Base-by-base conservation (phyloP, 2,113 vertebrate genomes). In the Seriola dumerili region DNA sequence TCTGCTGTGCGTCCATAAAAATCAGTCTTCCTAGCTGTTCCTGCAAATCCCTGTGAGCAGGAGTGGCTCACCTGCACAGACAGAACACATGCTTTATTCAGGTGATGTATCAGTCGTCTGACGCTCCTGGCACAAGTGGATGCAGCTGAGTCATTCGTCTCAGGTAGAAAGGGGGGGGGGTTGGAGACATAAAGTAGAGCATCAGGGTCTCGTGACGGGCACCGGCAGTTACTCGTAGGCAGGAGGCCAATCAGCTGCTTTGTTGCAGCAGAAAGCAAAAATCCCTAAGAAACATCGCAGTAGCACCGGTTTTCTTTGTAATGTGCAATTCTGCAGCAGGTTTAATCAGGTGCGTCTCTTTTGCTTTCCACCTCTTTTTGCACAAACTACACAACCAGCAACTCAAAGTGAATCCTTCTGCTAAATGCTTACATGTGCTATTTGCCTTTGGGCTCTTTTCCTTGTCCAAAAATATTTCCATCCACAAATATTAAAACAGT, bases 131-230 rank as follows among this genome's bases (percentile, higher is more conserved):
- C 75, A 93, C 78, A 88, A 92, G 89, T 91, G 85, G 89, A 79
- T 87, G 86, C 90, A 93, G 92, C 91, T 92, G 91, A 94, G 73
- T 80, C 90, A 78, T 89, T 84, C 36, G 23, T 82, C 64, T 83
- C 77, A 71, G 85, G 84, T 86, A 73, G 67, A 58, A 21, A 29
- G 0, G 29, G 29, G 29, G 29, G 36, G 25, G 25, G 40, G 55
- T 74, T 54, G 72, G 63, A 72, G 76, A 73, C 75, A 76, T 71
- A 78, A 76, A 84, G 89, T 83, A 81, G 44, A 83, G 13, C 75
- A 4, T 65, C 40, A 16, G 23, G 62, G 61, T 75, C 66, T 70
- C 10, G 64, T 76, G 67, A 72, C 6, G 29, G 57, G 61, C 48
- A 70, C 12, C 38, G 3, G 46, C 50, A 54, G 46, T 23, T 62